Percentiles rank a stretch among this genome's conserved stretches.
These are phyloP conservation scores for Bellardia pandia DNA, from an alignment of 2,888 invertebrate species.

Conservation along the genomic window DNA sequence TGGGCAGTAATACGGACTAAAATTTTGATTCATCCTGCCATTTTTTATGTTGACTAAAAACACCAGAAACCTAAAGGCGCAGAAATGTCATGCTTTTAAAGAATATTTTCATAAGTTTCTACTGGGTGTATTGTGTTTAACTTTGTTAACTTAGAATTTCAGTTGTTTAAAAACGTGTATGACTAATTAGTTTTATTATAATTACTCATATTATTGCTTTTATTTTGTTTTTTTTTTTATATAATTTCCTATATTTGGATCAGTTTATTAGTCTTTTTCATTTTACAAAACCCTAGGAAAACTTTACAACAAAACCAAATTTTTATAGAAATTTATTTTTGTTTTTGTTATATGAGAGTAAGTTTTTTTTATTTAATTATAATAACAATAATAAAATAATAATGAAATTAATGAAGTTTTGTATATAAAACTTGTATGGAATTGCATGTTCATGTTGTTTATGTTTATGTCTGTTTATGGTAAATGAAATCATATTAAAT, in stretches of 20 bases:
- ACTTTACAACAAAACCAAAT: no score
- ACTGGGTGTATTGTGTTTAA: no score
- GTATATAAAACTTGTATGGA: background rate
- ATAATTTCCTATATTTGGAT: background rate
- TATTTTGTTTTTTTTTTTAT: background rate
- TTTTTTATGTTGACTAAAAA: no score
- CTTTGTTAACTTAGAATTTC: no score
- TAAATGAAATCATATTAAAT: conserved; percentile 18
- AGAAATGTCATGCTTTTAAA: no score
- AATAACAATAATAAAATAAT: background rate
- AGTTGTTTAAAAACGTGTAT: background rate
- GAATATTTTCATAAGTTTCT: no score
- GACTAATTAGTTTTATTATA: background rate
- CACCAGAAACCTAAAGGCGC: no score
- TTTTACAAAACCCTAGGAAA: background rate
- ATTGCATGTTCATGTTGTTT: background rate
- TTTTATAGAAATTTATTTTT: background rate
- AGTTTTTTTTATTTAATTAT: background rate
- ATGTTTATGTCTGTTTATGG: background rate
- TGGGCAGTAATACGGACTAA: no score
- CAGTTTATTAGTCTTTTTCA: background rate
- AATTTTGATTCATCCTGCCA: no score
- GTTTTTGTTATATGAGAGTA: background rate
- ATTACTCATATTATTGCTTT: background rate
- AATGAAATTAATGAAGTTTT: background rate